Evolutionary conservation across 2,888 invertebrate genomes (phyloP), one percentile per base, ranked within the genome.

Genomic region (Ptilodon capucinus): DNA sequence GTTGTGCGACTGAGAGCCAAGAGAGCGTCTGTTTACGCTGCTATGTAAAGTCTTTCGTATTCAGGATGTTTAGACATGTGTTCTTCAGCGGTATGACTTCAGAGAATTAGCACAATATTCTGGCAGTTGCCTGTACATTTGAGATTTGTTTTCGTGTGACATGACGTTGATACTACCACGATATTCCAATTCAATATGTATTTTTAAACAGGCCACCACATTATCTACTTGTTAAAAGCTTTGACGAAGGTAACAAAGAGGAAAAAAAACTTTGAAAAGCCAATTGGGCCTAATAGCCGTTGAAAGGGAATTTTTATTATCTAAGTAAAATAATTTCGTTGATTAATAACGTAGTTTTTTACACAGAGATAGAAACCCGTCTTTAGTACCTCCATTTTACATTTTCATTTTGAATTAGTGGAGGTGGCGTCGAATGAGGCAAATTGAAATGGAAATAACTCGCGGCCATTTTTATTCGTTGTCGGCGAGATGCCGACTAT

Each of bases 391-490:
- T 54, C 50, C 46, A 51, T 55, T 63, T 62, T 59, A 51, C 54
- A 54, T 60, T 71, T 63, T 60, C 60, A 60, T 48, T 68, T 67
- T 57, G 54, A 66, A 74, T 74, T 74, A 66, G 54, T 49, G 64
- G 71, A 72, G 62, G 59, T 57, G 57, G 60, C 67, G 59, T 56
- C 57, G 58, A 66, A 64, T 64, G 55, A 68, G 57, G 66, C 57
- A 71, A 76, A 73, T 75, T 73, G 61, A 68, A 77, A 76, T 71
- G 71, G 68, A 74, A 76, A 72, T 74, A 68, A 61, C 63, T 63
- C 60, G 62, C 57, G 56, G 65, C 64, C 60, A 60, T 67, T 71
- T 74, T 74, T 71, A 68, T 73, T 66, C 66, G 53, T 61, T 57
- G 60, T 64, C 62, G 57, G 64, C 61, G 57, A 58, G 56, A 54